These are phyloP conservation scores for Drosophila eohydei DNA, from an alignment of 2,888 invertebrate species.

Conservation along the genomic window DNA sequence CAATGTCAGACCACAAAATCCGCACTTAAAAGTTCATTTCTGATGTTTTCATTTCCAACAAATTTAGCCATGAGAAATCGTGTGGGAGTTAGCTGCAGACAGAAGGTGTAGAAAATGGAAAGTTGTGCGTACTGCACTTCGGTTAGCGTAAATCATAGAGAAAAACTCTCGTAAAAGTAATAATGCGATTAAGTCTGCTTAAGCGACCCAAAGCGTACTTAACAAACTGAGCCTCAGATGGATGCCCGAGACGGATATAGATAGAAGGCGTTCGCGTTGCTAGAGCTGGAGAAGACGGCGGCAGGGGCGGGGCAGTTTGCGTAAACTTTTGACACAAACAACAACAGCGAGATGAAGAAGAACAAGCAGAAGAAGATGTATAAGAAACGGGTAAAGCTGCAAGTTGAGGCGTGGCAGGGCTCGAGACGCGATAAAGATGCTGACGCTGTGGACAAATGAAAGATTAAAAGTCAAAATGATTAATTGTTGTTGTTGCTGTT, in stretches of 20 bases:
- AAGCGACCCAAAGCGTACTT: conserved; percentile 72
- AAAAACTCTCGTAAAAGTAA: conserved; percentile 74
- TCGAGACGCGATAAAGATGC: conserved; percentile 61
- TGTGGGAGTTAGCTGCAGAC: not conserved
- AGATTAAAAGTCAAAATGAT: conserved; percentile 74
- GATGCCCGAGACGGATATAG: conserved; percentile 49
- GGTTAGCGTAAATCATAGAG: conserved; percentile 68
- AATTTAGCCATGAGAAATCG: conserved; percentile 45
- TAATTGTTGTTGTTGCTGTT: conserved; percentile 57
- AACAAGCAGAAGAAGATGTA: not conserved
- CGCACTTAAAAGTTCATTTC: conserved; percentile 69
- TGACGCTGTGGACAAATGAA: conserved; percentile 67
- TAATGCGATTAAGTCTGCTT: conserved; percentile 75
- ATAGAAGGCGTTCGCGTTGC: conserved; percentile 26
- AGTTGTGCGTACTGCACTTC: conserved; percentile 47
- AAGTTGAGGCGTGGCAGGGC: conserved; percentile 48
- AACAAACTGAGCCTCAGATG: conserved; percentile 65
- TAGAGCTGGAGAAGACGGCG: not conserved
- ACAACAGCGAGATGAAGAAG: conserved; percentile 16
- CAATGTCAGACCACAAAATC: conserved; percentile 65
- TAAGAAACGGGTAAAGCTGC: conserved; percentile 27
- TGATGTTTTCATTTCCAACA: conserved; percentile 69
- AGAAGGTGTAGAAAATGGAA: conserved; percentile 15
- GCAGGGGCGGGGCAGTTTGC: conserved; percentile 24
- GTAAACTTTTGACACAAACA: conserved; percentile 65